These are phyloP conservation scores for Phymastichus coffea DNA, from an alignment of 1,140 invertebrate species.

Conservation along the genomic window DNA sequence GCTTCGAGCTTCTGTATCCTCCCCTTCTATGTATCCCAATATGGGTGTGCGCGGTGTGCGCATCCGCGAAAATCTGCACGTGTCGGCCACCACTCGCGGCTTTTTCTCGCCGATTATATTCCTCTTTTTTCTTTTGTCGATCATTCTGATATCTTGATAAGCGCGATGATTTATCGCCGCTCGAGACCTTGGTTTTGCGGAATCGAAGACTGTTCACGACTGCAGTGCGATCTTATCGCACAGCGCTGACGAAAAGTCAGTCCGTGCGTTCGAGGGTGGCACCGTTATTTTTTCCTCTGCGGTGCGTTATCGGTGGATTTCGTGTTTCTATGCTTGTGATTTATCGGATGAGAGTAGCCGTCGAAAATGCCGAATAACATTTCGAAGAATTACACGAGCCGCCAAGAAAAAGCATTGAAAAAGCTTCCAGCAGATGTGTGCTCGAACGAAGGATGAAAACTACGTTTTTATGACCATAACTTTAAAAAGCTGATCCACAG, in stretches of 20 bases:
- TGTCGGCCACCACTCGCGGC: background rate
- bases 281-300: background rate
- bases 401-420: too few species aligned
- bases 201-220: background rate
- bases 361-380: too few species aligned
- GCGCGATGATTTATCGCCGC: conserved; percentile 5
- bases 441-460: too few species aligned
- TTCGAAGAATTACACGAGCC: too few species aligned
- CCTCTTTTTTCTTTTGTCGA: background rate
- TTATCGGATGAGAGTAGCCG: too few species aligned
- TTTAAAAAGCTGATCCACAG: too few species aligned
- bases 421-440: too few species aligned
- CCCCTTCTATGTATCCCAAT: conserved; percentile 21
- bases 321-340: too few species aligned
- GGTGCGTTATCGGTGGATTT: background rate
- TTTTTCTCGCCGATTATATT: conserved; percentile 13
- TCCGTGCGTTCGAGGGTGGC: background rate
- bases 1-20: conserved; percentile 33
- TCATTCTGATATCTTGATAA: conserved; percentile 5
- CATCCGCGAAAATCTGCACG: conserved; percentile 15
- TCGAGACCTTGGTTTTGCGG: conserved; percentile 10
- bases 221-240: conserved; percentile 8
- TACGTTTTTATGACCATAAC: too few species aligned
- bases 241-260: background rate
- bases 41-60: conserved; percentile 13